These are phyloP conservation scores for Cavia porcellus DNA, from an alignment of 2,113 vertebrate genomes.

Conservation along the genomic window DNA sequence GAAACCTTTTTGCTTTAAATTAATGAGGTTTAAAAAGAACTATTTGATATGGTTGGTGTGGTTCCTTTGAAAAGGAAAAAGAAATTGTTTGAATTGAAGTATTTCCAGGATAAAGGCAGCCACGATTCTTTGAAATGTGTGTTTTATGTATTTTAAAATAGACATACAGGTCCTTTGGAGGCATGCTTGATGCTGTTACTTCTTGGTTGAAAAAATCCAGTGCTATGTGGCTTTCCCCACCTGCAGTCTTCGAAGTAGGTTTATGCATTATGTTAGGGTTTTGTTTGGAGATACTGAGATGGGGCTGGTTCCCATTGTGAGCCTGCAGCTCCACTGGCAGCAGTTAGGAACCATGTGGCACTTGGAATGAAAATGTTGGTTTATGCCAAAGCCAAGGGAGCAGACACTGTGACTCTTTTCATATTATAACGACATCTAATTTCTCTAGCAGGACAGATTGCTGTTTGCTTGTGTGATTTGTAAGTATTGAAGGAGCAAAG, in stretches of 20 bases:
- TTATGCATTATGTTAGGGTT: neutral
- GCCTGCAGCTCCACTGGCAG: neutral
- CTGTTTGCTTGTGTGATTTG: neutral
- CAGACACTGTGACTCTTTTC: neutral
- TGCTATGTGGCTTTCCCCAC: neutral
- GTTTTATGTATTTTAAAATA: conserved; percentile 55
- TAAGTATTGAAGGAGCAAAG: neutral
- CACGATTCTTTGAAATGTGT: conserved; percentile 46
- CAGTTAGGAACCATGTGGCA: neutral
- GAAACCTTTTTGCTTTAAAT: conserved; percentile 31
- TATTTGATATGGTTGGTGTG: conserved; percentile 47
- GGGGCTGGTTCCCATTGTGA: neutral
- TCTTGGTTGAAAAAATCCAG: neutral
- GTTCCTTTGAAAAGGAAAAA: conserved; percentile 44
- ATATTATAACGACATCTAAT: neutral
- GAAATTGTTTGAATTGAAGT: conserved; percentile 39
- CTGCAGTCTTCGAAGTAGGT: neutral
- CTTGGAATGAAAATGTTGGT: neutral
- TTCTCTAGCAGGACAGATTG: neutral
- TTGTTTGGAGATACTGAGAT: conserved; percentile 27
- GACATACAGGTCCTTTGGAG: neutral
- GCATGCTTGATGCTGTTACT: neutral
- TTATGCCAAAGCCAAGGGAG: neutral
- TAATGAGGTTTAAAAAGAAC: conserved; percentile 24
- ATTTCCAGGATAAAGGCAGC: conserved; percentile 42